Percentiles rank a stretch among this genome's conserved stretches.
phyloP scores from a whole-genome alignment of 1,140 invertebrate species.

The Ceratina calcarata region DNA sequence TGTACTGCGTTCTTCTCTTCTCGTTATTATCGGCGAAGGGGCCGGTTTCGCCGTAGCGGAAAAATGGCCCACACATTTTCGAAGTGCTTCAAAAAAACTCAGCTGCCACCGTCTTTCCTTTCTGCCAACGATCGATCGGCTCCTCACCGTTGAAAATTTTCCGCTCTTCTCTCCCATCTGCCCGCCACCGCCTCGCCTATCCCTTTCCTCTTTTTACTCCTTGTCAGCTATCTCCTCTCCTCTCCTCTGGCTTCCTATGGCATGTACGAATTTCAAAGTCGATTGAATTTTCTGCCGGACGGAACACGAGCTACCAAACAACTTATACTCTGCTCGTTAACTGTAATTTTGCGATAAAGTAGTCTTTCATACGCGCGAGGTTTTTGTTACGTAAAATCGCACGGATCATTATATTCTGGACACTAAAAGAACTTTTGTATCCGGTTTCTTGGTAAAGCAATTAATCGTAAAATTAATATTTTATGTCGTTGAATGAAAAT shows the following conservation, averaged over 20 bases:
- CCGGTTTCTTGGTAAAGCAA: too few species aligned
- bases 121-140: slow-evolving; percentile 53
- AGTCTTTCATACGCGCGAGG: too few species aligned
- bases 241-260: slow-evolving; percentile 31
- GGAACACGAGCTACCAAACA: slow-evolving; percentile 50
- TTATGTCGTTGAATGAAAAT: too few species aligned
- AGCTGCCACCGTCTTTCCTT: slow-evolving; percentile 19
- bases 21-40: slow-evolving; percentile 55
- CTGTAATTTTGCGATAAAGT: too few species aligned
- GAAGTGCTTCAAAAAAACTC: slow-evolving; percentile 34
- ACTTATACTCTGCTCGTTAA: background rate
- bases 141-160: slow-evolving; percentile 52
- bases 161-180: slow-evolving; percentile 40
- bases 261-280: slow-evolving; percentile 57
- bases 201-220: slow-evolving; percentile 8
- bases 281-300: slow-evolving; percentile 57
- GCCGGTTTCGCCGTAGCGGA: slow-evolving; percentile 47
- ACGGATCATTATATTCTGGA: too few species aligned
- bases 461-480: too few species aligned
- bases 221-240: background rate
- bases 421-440: too few species aligned
- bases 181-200: background rate
- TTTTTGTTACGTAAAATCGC: too few species aligned
- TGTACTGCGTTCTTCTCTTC: slow-evolving; percentile 45
- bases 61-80: slow-evolving; percentile 66